A percentile compares a stretch with the other conserved stretches of the same genome.
phyloP scores from a whole-genome alignment of 2,888 invertebrate genomes.

The Eumacrocentrus americanus region DNA sequence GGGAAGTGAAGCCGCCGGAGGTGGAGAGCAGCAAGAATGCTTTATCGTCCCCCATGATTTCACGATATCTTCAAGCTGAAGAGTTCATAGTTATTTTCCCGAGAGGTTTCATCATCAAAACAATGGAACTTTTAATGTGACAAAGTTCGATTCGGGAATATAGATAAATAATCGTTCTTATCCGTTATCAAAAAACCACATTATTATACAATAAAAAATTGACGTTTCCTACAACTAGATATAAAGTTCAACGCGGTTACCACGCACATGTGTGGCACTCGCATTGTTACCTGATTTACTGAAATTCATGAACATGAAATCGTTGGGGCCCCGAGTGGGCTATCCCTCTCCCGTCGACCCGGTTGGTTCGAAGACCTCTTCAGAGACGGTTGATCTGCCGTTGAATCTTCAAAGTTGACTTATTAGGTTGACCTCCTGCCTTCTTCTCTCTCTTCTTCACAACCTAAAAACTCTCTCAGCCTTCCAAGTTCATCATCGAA shows the following conservation, averaged over 20 bases:
- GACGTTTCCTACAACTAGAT: too few species aligned
- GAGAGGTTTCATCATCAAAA: too few species aligned
- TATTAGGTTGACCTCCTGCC: too few species aligned
- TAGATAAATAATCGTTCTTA: too few species aligned
- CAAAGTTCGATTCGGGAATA: too few species aligned
- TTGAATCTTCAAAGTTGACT: slow-evolving; percentile 1
- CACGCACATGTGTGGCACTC: slow-evolving; percentile 61
- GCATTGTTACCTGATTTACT: slow-evolving; percentile 72
- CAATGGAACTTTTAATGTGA: too few species aligned
- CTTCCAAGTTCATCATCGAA: neutral
- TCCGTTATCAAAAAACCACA: too few species aligned
- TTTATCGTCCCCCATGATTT: too few species aligned
- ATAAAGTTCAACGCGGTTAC: slow-evolving; percentile 26
- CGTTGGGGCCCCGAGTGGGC: slow-evolving; percentile 62
- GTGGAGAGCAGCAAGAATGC: too few species aligned
- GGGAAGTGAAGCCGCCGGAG: too few species aligned
- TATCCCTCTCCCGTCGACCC: slow-evolving; percentile 64
- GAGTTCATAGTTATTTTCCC: too few species aligned
- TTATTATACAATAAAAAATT: neutral
- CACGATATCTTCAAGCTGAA: too few species aligned
- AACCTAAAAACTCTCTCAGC: neutral
- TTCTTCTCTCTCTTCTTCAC: neutral
- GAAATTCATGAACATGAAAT: slow-evolving; percentile 71
- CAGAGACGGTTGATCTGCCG: neutral
- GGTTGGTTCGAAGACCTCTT: neutral